A percentile compares a stretch with the other conserved stretches of the same genome.
Conservation (phyloP, 2,888 invertebrate genomes). For the Hoplodrina blanda region DNA sequence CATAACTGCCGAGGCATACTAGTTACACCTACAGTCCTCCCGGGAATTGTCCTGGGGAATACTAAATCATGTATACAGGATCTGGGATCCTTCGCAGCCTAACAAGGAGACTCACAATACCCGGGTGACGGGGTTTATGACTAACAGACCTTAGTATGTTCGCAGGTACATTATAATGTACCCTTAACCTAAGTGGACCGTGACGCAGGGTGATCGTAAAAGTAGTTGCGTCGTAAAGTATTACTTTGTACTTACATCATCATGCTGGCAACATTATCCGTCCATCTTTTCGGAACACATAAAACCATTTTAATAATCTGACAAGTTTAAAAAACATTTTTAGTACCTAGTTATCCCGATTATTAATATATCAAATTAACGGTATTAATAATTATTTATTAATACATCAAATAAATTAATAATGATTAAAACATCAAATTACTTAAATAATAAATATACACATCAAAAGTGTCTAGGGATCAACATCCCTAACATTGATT, state of each 20-base stretch:
- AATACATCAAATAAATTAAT: no score
- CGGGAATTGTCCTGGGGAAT: constrained; percentile 46
- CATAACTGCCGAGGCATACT: constrained; percentile 29
- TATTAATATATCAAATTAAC: no score
- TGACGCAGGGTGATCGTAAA: constrained; percentile 50
- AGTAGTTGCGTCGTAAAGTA: constrained; percentile 50
- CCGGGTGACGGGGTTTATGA: constrained; percentile 52
- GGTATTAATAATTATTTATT: no score
- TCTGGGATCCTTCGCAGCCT: constrained; percentile 38
- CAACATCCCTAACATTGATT: no score
- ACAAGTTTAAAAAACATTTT: constrained; percentile 10
- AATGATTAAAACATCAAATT: no score
- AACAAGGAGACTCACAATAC: constrained; percentile 49
- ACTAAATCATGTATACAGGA: constrained; percentile 62
- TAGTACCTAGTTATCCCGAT: neutral
- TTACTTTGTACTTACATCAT: constrained; percentile 45
- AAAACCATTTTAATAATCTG: constrained; percentile 50
- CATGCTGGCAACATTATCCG: constrained; percentile 29
- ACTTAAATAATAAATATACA: no score
- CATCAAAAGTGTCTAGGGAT: no score
- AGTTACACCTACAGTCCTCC: constrained; percentile 51
- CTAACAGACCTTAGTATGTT: constrained; percentile 45
- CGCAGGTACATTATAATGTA: constrained; percentile 49
- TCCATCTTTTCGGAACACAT: constrained; percentile 19
- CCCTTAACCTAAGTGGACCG: constrained; percentile 45